Percentiles rank a stretch among this genome's conserved stretches.
Evolutionary conservation across 2,797 vertebrate genomes (phyloP).

Genomic region (Protonibea diacanthus): DNA sequence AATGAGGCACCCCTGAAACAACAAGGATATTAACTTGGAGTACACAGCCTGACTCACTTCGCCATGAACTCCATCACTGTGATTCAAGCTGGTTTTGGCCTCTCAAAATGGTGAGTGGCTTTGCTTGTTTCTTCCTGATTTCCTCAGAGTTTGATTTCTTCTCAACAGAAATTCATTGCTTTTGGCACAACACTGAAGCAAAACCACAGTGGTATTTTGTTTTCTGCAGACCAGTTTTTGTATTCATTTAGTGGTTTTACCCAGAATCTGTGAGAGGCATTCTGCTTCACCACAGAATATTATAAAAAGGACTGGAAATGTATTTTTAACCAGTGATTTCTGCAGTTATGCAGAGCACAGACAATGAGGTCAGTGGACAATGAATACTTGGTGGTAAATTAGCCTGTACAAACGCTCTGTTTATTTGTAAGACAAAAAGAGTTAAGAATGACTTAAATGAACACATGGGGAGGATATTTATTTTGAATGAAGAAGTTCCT

Average conservation of each 20-base stretch:
- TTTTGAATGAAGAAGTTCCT: neutral
- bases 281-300: constrained; percentile 56
- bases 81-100: constrained; percentile 44
- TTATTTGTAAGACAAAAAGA: neutral
- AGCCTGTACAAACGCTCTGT: neutral
- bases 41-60: constrained; percentile 28
- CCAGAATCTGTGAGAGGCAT: constrained; percentile 56
- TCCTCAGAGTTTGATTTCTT: constrained; percentile 37
- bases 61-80: constrained; percentile 32
- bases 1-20: constrained; percentile 40
- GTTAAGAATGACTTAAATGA: neutral
- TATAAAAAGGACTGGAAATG: constrained; percentile 50
- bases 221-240: constrained; percentile 59
- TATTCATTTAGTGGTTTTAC: constrained; percentile 67
- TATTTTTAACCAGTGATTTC: constrained; percentile 56
- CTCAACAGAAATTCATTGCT: constrained; percentile 47
- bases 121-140: constrained; percentile 44
- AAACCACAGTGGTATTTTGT: constrained; percentile 54
- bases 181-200: constrained; percentile 42
- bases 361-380: constrained; percentile 43
- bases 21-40: constrained; percentile 53
- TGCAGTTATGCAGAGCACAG: constrained; percentile 45
- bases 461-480: neutral
- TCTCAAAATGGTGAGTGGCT: constrained; percentile 73
- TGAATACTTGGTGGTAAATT: constrained; percentile 22